A percentile compares a stretch with the other conserved stretches of the same genome.
Evolutionary conservation across 2,797 vertebrate genomes (phyloP).

Genomic region (Monodelphis domestica): DNA sequence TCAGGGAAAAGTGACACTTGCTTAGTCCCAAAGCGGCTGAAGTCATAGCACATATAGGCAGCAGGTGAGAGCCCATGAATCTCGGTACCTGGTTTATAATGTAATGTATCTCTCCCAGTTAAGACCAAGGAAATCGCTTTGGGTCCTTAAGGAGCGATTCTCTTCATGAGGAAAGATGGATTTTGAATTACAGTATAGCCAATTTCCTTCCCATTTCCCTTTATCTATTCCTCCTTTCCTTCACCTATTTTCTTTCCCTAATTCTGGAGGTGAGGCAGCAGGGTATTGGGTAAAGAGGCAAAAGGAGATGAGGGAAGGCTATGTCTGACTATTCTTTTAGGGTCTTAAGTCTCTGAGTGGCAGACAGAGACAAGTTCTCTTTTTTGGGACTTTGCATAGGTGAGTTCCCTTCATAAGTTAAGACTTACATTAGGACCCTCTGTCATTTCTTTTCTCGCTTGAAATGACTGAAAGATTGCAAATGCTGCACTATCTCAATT

Average conservation of each 20-base stretch:
- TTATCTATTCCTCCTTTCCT: not conserved
- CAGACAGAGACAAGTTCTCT: not conserved
- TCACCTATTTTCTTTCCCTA: not conserved
- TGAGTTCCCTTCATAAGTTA: not conserved
- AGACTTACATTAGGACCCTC: not conserved
- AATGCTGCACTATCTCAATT: not conserved
- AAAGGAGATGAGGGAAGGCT: not conserved
- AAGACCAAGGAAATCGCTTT: not conserved
- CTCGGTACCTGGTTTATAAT: not conserved
- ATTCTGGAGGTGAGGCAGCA: not conserved
- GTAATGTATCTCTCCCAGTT: not conserved
- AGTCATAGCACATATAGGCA: not conserved
- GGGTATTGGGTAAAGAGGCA: not conserved
- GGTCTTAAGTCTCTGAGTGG: not conserved
- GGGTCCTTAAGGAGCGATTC: not conserved
- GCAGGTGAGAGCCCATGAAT: not conserved
- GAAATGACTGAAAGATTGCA: conserved; percentile 27
- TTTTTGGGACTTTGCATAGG: not conserved
- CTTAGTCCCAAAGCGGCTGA: not conserved
- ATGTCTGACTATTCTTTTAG: not conserved
- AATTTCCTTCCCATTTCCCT: not conserved
- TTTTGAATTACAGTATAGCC: not conserved
- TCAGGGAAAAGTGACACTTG: not conserved
- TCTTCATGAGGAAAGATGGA: not conserved
- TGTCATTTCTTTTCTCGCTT: conserved; percentile 1